Percentiles rank a stretch among this genome's conserved stretches.
Evolutionary conservation across 1,140 invertebrate species (phyloP).

Genomic region (Paramacrobiotus metropolitanus): DNA sequence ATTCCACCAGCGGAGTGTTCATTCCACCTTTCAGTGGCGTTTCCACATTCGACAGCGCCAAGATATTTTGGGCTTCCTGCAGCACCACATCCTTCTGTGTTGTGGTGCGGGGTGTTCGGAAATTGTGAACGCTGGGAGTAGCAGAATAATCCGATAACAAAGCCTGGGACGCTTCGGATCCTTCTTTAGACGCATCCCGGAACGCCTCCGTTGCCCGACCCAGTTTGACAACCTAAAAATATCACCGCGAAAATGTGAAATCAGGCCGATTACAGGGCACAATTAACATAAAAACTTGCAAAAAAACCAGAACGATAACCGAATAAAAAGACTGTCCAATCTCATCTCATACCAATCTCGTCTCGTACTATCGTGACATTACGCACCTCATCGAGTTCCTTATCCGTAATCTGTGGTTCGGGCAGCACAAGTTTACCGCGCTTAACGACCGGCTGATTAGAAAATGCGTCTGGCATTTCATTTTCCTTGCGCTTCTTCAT

Average conservation of each 20-base stretch:
- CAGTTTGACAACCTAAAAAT: slow-evolving; percentile 73
- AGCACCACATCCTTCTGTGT: slow-evolving; percentile 39
- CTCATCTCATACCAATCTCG: too few relatives aligned
- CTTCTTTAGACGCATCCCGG: slow-evolving; percentile 59
- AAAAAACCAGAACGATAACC: too few relatives aligned
- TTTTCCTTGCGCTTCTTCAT: slow-evolving; percentile 84
- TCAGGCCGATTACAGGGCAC: slow-evolving; percentile 2
- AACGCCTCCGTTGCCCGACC: slow-evolving; percentile 82
- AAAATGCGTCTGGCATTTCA: slow-evolving; percentile 71
- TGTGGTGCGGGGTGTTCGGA: slow-evolving; percentile 64
- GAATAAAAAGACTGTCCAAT: too few relatives aligned
- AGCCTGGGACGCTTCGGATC: slow-evolving; percentile 52
- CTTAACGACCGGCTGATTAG: slow-evolving; percentile 73
- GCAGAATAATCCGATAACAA: slow-evolving; percentile 74
- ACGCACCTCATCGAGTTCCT: slow-evolving; percentile 38
- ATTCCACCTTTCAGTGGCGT: slow-evolving; percentile 83
- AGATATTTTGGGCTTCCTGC: slow-evolving; percentile 91
- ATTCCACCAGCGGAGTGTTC: slow-evolving; percentile 70
- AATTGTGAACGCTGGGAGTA: slow-evolving; percentile 37
- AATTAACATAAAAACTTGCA: too few relatives aligned
- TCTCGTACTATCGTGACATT: too few relatives aligned
- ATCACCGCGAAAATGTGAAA: slow-evolving; percentile 3
- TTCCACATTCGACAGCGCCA: slow-evolving; percentile 88
- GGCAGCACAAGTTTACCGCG: slow-evolving; percentile 86
- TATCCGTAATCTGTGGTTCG: slow-evolving; percentile 82